Evolutionary conservation across 2,113 vertebrate species (phyloP).

Genomic region (Catharus minimus): DNA sequence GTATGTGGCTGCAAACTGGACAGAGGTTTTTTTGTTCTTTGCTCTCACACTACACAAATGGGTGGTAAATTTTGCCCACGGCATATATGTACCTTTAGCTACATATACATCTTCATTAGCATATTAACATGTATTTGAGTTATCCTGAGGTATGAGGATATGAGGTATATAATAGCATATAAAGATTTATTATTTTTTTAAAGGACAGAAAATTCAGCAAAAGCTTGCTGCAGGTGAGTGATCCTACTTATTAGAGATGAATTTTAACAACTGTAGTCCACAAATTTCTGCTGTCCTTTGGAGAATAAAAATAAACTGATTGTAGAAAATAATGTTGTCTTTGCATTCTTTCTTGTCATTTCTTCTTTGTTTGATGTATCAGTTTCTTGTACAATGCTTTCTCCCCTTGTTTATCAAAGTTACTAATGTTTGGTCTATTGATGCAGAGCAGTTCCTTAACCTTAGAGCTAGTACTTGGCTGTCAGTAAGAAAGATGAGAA

Average conservation of each 20-base stretch:
- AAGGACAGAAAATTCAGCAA: background rate
- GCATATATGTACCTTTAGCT: background rate
- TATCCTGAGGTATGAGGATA: background rate
- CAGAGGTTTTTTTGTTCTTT: background rate
- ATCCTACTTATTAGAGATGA: background rate
- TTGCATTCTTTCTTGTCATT: background rate
- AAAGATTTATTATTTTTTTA: background rate
- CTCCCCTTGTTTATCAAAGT: background rate
- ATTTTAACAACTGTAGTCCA: background rate
- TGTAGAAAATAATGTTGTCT: background rate
- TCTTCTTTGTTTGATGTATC: background rate
- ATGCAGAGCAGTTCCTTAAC: background rate
- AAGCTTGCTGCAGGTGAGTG: background rate
- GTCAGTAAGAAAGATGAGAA: background rate
- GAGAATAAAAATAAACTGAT: background rate
- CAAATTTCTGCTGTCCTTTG: background rate
- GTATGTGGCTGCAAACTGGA: background rate
- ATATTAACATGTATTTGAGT: background rate
- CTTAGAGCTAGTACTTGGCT: background rate
- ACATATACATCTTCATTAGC: background rate
- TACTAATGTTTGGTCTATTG: slow-evolving; percentile 14
- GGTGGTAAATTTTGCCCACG: background rate
- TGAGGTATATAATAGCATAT: background rate
- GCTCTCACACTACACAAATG: background rate
- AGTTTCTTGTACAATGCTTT: background rate